Base-by-base conservation (phyloP, 2,888 invertebrate species). In the Autographa gamma region DNA sequence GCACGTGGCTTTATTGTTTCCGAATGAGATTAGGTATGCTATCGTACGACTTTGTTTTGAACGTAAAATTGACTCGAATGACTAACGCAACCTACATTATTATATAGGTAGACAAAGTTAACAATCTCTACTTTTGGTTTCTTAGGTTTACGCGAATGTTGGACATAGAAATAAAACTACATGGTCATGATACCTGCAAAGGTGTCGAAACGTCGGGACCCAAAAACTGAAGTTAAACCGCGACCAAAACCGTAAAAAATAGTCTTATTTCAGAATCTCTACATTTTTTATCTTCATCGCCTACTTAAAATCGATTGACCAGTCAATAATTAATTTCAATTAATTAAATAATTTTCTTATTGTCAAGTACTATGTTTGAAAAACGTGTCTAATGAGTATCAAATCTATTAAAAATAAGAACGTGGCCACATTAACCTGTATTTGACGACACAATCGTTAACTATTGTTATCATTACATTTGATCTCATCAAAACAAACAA, bases 331-430 rank as follows among this genome's bases (percentile, higher is more conserved):
- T 18, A 58, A 13, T 1, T 11, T 43, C 9, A 54, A 60, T 65
- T 74, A 74, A 74, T 56, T 43, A 61, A 69, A 52, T 43, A 60
- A 71, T 5, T 16, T 43, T 76, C 52, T 64, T 63, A 66, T 25
- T 18, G 52, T 54, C 48, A 66, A 64, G n/a, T n/a, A 74, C 59
- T 16, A n/a, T 43, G 56, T 62, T n/a, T 7, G 66, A 31, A 52
- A 54, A 74, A 43, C 60, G 54, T 63, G 41, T 58, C 18, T 60
- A 48, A 43, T 60, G 41, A 69, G 52, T 79, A 63, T 60, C 43
- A 41, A 75, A 67, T 60, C 34, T 31, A 74, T 76, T 79, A 59
- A 63, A 56, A 60, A 11, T 66, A 80, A 76, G 56, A 59, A 59
- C 38, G 18, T 54, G 32, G 16, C 43, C 76, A 80, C 34, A 6